These are phyloP conservation scores for Amblyjoppa proteus DNA, from an alignment of 2,888 invertebrate genomes.

Conservation along the genomic window DNA sequence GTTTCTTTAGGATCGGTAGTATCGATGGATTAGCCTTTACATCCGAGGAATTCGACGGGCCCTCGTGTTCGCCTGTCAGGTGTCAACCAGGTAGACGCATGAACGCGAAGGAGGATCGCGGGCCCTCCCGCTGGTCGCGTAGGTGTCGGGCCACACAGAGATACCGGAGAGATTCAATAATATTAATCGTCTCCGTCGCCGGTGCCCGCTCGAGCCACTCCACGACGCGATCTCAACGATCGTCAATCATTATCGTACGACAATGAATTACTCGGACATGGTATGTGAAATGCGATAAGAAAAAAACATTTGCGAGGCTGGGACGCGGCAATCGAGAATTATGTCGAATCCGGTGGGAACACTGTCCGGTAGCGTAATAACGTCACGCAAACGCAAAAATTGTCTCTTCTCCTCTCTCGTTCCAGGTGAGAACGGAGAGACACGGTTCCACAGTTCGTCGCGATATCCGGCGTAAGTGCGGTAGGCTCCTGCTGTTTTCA, in stretches of 20 bases:
- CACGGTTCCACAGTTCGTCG: background rate
- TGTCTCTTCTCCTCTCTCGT: conserved; percentile 16
- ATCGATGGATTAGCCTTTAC: conserved; percentile 72
- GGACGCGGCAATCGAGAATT: conserved; percentile 21
- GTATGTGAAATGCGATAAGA: conserved; percentile 41
- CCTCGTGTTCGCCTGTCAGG: conserved; percentile 74
- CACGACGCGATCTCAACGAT: conserved; percentile 51
- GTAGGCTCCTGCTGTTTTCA: conserved; percentile 48
- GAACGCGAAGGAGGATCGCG: conserved; percentile 32
- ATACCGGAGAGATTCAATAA: conserved; percentile 68
- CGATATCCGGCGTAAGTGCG: conserved; percentile 60
- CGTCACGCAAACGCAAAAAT: background rate
- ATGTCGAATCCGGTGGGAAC: conserved; percentile 36
- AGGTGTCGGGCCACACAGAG: conserved; percentile 73
- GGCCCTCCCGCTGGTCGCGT: conserved; percentile 75
- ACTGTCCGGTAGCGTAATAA: conserved; percentile 9
- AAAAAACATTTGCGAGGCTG: conserved; percentile 11
- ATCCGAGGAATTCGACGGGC: conserved; percentile 68
- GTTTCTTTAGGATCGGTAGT: conserved; percentile 45
- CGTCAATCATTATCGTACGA: conserved; percentile 67
- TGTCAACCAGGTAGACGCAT: conserved; percentile 73
- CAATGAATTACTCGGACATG: conserved; percentile 59
- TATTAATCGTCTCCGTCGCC: conserved; percentile 75
- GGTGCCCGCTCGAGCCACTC: conserved; percentile 40
- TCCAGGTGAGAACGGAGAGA: conserved; percentile 27